These are phyloP conservation scores for Geophilus truncorum DNA, from an alignment of 2,888 invertebrate genomes.

Conservation along the genomic window DNA sequence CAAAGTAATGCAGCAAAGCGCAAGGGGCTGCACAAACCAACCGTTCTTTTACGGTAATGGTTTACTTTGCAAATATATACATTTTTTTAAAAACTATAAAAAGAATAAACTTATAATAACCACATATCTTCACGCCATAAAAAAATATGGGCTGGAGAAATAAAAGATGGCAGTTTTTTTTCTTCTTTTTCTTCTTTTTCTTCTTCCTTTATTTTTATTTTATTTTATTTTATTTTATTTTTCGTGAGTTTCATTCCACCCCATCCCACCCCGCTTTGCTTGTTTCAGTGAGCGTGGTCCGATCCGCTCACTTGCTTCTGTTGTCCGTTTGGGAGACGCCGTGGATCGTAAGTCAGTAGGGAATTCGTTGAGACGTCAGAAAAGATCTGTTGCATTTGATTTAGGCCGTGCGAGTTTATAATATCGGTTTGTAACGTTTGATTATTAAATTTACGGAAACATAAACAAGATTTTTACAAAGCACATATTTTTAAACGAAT, in stretches of 20 bases:
- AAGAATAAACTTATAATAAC: no score
- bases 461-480: no score
- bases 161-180: background rate
- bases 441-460: no score
- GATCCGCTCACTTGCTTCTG: background rate
- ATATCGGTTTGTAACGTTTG: background rate
- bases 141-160: background rate
- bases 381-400: background rate
- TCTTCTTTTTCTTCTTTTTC: background rate
- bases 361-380: background rate
- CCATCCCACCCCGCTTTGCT: background rate
- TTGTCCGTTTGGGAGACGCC: background rate
- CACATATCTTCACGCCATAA: no score
- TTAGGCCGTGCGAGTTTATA: background rate
- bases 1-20: background rate
- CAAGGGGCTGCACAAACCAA: background rate
- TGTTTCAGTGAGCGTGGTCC: background rate
- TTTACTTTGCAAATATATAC: no score
- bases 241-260: background rate
- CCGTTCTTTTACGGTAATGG: no score
- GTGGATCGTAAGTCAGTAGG: background rate
- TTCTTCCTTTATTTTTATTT: background rate
- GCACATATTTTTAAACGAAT: background rate
- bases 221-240: background rate
- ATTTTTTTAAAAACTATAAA: no score